These are phyloP conservation scores for Channa striata DNA, from an alignment of 2,797 vertebrate species.

Conservation along the genomic window DNA sequence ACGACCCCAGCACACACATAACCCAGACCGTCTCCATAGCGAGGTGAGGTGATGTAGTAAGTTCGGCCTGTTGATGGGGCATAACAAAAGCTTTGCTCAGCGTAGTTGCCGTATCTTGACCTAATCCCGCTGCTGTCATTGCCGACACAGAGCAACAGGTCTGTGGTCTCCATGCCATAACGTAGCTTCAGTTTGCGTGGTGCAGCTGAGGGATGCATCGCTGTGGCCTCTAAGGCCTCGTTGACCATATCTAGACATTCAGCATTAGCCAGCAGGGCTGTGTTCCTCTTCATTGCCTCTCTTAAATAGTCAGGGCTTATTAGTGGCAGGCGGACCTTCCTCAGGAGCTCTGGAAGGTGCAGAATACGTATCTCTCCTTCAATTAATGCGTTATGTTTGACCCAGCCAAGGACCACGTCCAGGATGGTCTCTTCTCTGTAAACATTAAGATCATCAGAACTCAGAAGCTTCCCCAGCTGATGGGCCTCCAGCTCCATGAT, in stretches of 20 bases:
- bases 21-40: slow-evolving; percentile 92
- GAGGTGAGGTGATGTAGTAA: slow-evolving; percentile 95
- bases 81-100: slow-evolving; percentile 94
- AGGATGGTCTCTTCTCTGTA: slow-evolving; percentile 94
- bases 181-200: slow-evolving; percentile 88
- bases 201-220: slow-evolving; percentile 82
- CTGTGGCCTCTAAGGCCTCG: slow-evolving; percentile 86
- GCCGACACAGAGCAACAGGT: slow-evolving; percentile 94
- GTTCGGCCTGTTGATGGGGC: slow-evolving; percentile 88
- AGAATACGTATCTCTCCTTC: slow-evolving; percentile 78
- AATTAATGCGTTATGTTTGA: slow-evolving; percentile 78
- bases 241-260: slow-evolving; percentile 91
- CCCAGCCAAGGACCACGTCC: slow-evolving; percentile 94
- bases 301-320: slow-evolving; percentile 89
- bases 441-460: slow-evolving; percentile 95
- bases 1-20: slow-evolving; percentile 91
- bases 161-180: slow-evolving; percentile 97
- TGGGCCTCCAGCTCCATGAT: slow-evolving; percentile 92
- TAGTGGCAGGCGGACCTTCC: slow-evolving; percentile 91
- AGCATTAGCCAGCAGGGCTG: slow-evolving; percentile 87
- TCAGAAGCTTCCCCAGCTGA: slow-evolving; percentile 89
- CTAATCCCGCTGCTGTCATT: slow-evolving; percentile 92
- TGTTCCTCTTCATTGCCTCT: slow-evolving; percentile 90
- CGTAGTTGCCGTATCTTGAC: slow-evolving; percentile 89
- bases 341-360: slow-evolving; percentile 91